phyloP scores from a whole-genome alignment of 2,888 invertebrate genomes.

The Ichneumoninae sp. region DNA sequence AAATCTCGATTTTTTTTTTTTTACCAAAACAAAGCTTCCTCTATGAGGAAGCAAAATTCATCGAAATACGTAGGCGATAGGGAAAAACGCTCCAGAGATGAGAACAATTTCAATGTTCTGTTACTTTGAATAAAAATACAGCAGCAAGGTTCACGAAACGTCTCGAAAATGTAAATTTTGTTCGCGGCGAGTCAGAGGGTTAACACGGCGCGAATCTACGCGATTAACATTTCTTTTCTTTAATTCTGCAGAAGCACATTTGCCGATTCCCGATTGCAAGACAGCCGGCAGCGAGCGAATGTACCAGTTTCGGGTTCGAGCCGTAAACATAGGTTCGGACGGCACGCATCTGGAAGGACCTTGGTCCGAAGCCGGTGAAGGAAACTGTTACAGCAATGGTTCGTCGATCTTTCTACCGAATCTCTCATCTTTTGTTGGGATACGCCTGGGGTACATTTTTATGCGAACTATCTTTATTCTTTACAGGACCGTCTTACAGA shows the following conservation, averaged over 20 bases:
- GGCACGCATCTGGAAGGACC: conserved; percentile 80
- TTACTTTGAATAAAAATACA: no score
- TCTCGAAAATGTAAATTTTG: not conserved
- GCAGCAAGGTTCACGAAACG: not conserved
- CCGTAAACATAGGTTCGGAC: conserved; percentile 80
- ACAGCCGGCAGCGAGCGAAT: conserved; percentile 76
- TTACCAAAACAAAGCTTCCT: no score
- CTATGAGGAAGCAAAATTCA: no score
- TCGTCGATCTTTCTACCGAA: conserved; percentile 45
- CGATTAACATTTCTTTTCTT: conserved; percentile 23
- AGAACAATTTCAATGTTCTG: not conserved
- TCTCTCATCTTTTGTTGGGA: not conserved
- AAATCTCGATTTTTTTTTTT: no score
- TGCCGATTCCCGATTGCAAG: conserved; percentile 82
- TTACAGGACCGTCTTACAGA: conserved; percentile 76
- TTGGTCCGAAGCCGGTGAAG: conserved; percentile 83
- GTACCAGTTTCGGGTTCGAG: conserved; percentile 82
- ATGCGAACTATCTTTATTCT: conserved; percentile 15
- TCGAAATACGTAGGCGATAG: not conserved
- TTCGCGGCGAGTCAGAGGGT: not conserved
- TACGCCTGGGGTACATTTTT: not conserved
- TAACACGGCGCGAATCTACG: not conserved
- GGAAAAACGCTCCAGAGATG: not conserved
- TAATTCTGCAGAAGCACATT: conserved; percentile 74
- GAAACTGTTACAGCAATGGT: conserved; percentile 82